phyloP scores from a whole-genome alignment of 2,797 vertebrate species.

The Mormyrus proboscirostris region DNA sequence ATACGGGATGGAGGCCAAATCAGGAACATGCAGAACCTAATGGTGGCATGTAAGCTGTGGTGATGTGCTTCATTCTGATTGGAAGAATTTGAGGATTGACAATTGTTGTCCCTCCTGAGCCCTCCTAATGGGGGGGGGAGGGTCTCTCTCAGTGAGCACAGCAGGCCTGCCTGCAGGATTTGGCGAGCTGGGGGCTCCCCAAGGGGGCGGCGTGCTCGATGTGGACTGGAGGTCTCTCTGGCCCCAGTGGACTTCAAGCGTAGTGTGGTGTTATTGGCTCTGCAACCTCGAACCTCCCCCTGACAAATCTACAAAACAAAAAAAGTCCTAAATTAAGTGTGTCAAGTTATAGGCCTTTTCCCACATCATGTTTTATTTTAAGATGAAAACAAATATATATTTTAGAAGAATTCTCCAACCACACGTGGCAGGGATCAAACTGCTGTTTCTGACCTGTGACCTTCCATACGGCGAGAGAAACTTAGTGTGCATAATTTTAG shows the following conservation, averaged over 20 bases:
- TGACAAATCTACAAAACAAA: background rate
- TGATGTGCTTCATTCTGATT: background rate
- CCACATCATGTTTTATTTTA: slow-evolving; percentile 33
- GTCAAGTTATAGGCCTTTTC: background rate
- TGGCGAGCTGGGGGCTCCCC: background rate
- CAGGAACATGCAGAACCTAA: background rate
- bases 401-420: slow-evolving; percentile 33
- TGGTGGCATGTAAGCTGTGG: background rate
- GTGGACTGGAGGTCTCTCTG: background rate
- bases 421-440: slow-evolving; percentile 27
- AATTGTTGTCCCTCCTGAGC: background rate
- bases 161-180: background rate
- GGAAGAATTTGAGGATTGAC: background rate
- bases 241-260: background rate
- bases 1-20: background rate
- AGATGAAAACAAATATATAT: slow-evolving; percentile 32
- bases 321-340: background rate
- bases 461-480: slow-evolving; percentile 13
- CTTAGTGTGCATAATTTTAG: slow-evolving; percentile 51
- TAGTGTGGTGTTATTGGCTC: background rate
- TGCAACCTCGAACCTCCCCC: background rate
- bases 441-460: slow-evolving; percentile 34
- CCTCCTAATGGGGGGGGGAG: background rate
- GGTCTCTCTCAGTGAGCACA: background rate
- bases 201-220: background rate